phyloP scores from a whole-genome alignment of 37 sponge, comb jelly and placozoan genomes.

The Crambe crambe region DNA sequence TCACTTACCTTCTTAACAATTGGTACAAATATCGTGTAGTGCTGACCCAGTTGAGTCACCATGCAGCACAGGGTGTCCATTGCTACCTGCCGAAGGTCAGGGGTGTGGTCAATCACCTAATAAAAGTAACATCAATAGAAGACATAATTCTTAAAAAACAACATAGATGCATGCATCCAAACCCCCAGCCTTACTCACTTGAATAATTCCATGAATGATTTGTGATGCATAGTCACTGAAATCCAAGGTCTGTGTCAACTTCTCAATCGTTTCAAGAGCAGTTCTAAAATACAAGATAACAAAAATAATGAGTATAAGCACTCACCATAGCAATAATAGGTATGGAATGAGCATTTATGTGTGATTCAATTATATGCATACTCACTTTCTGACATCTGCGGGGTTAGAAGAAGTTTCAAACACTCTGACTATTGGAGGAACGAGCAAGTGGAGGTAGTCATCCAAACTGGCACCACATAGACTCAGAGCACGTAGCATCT shows the following conservation, averaged over 20 bases:
- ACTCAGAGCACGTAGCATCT: constrained; percentile 87
- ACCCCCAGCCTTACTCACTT: constrained; percentile 3
- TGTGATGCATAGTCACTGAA: constrained; percentile 92
- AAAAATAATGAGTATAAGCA: background rate
- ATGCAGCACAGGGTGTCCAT: constrained; percentile 79
- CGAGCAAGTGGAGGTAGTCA: constrained; percentile 91
- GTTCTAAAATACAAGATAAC: constrained; percentile 39
- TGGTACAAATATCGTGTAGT: constrained; percentile 87
- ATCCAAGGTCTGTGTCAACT: constrained; percentile 68
- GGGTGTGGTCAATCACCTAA: constrained; percentile 57
- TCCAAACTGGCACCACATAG: constrained; percentile 92
- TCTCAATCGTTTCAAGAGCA: constrained; percentile 81
- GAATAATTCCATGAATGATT: constrained; percentile 83
- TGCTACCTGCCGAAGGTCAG: constrained; percentile 80
- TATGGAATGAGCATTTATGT: background rate
- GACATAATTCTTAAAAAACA: background rate
- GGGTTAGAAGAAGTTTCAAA: constrained; percentile 64
- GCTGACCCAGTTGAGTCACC: constrained; percentile 74
- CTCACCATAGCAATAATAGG: background rate
- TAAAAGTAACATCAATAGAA: background rate
- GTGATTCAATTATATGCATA: background rate
- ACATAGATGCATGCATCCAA: background rate
- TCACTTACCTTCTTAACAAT: constrained; percentile 71
- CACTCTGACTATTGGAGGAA: constrained; percentile 88
- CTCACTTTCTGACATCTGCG: constrained; percentile 70